phyloP scores from a whole-genome alignment of 2,888 invertebrate genomes.

The Minunthozetes semirufus region DNA sequence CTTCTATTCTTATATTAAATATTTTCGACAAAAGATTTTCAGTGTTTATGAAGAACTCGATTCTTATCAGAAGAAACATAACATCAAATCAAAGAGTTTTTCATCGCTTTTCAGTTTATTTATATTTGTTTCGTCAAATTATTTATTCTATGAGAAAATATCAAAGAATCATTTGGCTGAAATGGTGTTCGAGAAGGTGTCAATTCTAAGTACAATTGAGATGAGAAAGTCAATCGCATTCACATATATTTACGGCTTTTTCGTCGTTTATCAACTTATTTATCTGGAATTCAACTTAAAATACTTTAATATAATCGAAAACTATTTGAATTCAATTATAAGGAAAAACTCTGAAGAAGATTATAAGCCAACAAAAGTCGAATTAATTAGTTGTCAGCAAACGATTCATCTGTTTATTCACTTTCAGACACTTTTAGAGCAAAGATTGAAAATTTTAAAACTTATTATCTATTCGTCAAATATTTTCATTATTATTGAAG shows the following conservation, averaged over 20 bases:
- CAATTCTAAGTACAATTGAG: background rate
- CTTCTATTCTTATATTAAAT: background rate
- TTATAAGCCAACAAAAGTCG: background rate
- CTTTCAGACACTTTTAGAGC: background rate
- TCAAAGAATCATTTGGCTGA: background rate
- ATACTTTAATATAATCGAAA: background rate
- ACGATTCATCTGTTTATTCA: background rate
- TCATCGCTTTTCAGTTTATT: too few species aligned
- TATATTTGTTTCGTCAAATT: too few species aligned
- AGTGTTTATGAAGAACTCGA: background rate
- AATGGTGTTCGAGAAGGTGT: background rate
- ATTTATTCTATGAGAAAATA: too few species aligned
- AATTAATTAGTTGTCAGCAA: background rate
- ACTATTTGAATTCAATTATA: background rate
- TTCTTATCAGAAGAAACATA: background rate
- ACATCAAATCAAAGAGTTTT: too few species aligned
- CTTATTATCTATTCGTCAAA: too few species aligned
- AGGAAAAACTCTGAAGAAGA: background rate
- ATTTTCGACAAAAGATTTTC: background rate
- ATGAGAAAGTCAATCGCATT: background rate
- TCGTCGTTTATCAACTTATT: background rate
- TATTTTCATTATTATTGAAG: too few species aligned
- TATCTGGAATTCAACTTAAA: background rate
- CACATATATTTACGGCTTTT: background rate
- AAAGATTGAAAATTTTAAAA: too few species aligned